Evolutionary conservation across 2,888 invertebrate genomes (phyloP).

Genomic region (Agonopterix heracliana): DNA sequence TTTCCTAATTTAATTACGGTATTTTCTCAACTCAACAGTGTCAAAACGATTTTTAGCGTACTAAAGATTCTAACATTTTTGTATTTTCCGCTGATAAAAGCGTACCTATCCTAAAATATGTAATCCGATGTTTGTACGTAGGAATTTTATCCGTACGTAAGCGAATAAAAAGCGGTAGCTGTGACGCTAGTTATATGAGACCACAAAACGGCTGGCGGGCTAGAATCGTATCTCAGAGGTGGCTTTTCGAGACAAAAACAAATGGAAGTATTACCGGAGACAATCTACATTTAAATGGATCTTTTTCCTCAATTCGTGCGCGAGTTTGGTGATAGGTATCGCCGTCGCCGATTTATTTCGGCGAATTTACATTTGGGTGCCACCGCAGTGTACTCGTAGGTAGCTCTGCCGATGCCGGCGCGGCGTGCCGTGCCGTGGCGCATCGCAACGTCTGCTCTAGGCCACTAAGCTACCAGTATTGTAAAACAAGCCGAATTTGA

Average conservation of each 20-base stretch:
- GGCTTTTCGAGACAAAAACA: conserved; percentile 67
- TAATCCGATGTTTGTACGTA: not conserved
- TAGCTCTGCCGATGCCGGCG: not conserved
- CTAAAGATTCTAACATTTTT: too few relatives aligned
- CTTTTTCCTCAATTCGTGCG: conserved; percentile 71
- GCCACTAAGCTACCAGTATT: not conserved
- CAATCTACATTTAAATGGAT: conserved; percentile 76
- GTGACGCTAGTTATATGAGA: conserved; percentile 26
- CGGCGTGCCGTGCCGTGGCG: not conserved
- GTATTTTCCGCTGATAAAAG: too few relatives aligned
- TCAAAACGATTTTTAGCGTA: too few relatives aligned
- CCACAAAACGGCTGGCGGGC: conserved; percentile 51
- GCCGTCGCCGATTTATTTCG: conserved; percentile 64
- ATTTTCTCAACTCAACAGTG: too few relatives aligned
- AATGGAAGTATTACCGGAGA: conserved; percentile 73
- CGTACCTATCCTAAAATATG: not conserved
- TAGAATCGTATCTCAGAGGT: conserved; percentile 55
- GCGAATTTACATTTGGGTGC: conserved; percentile 57
- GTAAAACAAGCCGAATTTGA: not conserved
- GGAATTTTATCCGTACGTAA: conserved; percentile 21
- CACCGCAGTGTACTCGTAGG: conserved; percentile 16
- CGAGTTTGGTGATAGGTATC: conserved; percentile 72
- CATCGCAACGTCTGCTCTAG: not conserved
- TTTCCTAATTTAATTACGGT: too few relatives aligned
- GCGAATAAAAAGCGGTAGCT: conserved; percentile 24